These are phyloP conservation scores for Eretmochelys imbricata DNA, from an alignment of 2,113 vertebrate species.

Conservation along the genomic window DNA sequence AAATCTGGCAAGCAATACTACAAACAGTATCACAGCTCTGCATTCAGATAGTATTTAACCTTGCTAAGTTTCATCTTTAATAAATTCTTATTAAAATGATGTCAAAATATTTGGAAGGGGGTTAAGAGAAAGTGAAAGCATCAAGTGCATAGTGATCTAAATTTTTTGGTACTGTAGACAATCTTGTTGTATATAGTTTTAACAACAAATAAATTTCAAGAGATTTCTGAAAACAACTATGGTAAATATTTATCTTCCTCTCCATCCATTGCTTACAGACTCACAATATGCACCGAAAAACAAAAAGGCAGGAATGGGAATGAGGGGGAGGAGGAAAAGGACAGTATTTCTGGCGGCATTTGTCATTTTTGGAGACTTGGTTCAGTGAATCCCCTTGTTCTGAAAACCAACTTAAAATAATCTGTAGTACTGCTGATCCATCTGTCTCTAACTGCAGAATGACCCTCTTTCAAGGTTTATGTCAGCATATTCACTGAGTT, in stretches of 20 bases:
- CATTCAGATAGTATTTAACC: neutral
- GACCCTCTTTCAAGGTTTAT: conserved; percentile 21
- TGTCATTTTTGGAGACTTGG: neutral
- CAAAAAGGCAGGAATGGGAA: neutral
- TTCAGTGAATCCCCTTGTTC: neutral
- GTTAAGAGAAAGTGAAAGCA: neutral
- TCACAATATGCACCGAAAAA: neutral
- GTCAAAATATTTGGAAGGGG: neutral
- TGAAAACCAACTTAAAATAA: neutral
- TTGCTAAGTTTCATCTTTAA: neutral
- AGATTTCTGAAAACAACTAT: neutral
- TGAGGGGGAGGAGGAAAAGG: neutral
- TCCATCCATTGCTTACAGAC: neutral
- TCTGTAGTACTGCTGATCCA: neutral
- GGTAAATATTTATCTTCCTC: neutral
- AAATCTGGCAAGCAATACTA: neutral
- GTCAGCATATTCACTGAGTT: conserved; percentile 20
- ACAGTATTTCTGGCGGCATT: neutral
- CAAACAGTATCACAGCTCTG: neutral
- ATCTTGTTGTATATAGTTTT: neutral
- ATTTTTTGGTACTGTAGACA: neutral
- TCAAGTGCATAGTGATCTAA: neutral
- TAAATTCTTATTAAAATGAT: neutral
- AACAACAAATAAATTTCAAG: neutral
- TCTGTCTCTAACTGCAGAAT: conserved; percentile 5